Evolutionary conservation across 2,113 vertebrate species (phyloP).

Genomic region (Synodontis membranacea): DNA sequence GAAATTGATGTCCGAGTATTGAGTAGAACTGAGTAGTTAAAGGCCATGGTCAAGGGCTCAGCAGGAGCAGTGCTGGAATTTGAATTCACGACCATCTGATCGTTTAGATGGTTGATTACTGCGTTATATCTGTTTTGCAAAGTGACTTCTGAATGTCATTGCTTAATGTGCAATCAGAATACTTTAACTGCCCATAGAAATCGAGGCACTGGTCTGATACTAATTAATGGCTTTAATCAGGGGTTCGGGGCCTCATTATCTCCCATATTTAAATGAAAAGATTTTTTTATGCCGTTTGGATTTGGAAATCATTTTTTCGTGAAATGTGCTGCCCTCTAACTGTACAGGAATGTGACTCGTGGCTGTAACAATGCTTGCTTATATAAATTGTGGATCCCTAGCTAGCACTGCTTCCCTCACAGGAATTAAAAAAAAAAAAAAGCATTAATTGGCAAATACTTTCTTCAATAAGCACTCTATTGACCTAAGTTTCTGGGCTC

Average conservation of each 20-base stretch:
- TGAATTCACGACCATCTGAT: neutral
- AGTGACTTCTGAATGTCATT: neutral
- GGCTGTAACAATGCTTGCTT: neutral
- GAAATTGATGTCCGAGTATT: no score
- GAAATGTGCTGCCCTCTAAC: neutral
- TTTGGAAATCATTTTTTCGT: neutral
- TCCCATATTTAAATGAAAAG: neutral
- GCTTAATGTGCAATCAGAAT: neutral
- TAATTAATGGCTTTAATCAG: neutral
- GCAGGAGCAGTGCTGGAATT: neutral
- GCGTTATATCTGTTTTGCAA: neutral
- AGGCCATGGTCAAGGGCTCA: neutral
- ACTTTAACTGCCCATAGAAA: neutral
- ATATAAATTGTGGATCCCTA: neutral
- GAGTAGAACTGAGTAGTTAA: neutral
- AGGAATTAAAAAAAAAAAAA: neutral
- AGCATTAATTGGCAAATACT: conserved; percentile 14
- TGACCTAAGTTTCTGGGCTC: conserved; percentile 10
- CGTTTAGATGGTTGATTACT: no score
- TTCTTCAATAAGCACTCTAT: conserved; percentile 26
- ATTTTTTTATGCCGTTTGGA: neutral
- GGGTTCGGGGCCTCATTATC: neutral
- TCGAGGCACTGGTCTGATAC: neutral
- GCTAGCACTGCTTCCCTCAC: neutral
- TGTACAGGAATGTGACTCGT: neutral